phyloP scores from a whole-genome alignment of 2,113 vertebrate genomes.

The Globicephala melas region DNA sequence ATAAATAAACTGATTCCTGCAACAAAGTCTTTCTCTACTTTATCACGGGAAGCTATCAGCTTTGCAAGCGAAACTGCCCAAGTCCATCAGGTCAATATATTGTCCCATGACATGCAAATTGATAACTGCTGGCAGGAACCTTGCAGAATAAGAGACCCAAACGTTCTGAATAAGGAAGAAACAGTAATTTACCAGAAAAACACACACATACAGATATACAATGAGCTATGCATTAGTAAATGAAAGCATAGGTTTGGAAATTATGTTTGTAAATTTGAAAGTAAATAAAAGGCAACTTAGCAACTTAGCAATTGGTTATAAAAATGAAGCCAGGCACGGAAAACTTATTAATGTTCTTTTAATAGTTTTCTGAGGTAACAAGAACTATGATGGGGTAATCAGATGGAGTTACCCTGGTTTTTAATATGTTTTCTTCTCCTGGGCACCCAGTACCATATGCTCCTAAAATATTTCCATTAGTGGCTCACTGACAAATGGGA shows the following conservation, averaged over 20 bases:
- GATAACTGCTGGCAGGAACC: background rate
- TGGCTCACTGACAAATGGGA: slow-evolving; percentile 50
- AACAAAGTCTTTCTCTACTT: background rate
- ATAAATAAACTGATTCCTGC: background rate
- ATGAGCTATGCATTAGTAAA: slow-evolving; percentile 33
- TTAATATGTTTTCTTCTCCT: slow-evolving; percentile 65
- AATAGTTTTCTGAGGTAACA: slow-evolving; percentile 66
- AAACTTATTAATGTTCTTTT: slow-evolving; percentile 70
- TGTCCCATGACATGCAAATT: background rate
- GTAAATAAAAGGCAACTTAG: slow-evolving; percentile 72
- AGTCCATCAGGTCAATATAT: background rate
- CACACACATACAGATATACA: background rate
- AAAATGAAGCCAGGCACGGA: slow-evolving; percentile 76
- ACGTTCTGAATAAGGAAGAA: slow-evolving; percentile 10
- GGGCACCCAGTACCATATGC: background rate
- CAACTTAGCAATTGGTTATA: slow-evolving; percentile 73
- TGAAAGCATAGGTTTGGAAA: slow-evolving; percentile 49
- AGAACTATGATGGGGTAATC: slow-evolving; percentile 68
- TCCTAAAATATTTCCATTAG: slow-evolving; percentile 61
- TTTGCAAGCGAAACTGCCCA: background rate
- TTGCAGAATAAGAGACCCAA: slow-evolving; percentile 18
- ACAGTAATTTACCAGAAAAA: slow-evolving; percentile 48
- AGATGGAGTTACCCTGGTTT: slow-evolving; percentile 66
- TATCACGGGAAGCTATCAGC: background rate
- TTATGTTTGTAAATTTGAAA: slow-evolving; percentile 70